Percentiles rank a stretch among this genome's conserved stretches.
Conservation (phyloP, 2,797 vertebrate species). For the Chaetodon trifasciatus region DNA sequence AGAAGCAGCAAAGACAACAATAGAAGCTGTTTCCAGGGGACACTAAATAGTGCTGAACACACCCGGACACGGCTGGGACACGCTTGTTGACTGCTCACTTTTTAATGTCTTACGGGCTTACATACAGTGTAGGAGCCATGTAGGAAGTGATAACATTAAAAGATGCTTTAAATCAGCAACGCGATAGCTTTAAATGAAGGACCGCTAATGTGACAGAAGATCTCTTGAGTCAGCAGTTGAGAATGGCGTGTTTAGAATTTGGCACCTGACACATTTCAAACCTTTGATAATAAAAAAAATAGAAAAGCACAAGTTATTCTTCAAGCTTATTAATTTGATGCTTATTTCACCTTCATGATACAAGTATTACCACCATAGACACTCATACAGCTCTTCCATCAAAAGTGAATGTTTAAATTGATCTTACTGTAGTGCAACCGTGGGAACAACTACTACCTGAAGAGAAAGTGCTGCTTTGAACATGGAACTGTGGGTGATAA, state of each 20-base stretch:
- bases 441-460: constrained; percentile 10
- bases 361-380: neutral
- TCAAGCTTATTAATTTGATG: neutral
- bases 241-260: no score
- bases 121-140: neutral
- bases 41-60: neutral
- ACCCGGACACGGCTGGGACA: neutral
- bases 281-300: neutral
- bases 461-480: constrained; percentile 15
- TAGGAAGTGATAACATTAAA: neutral
- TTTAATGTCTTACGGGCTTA: neutral
- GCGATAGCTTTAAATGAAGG: neutral
- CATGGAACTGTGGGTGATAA: neutral
- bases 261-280: neutral
- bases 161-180: neutral
- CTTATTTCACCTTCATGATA: neutral
- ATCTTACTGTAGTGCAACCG: constrained; percentile 10
- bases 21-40: neutral
- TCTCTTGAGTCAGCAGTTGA: neutral
- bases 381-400: neutral
- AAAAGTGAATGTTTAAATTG: neutral
- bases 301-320: neutral
- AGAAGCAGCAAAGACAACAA: neutral
- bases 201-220: neutral
- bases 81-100: neutral